Conservation (phyloP, 2,797 vertebrate species). For the Urosaurus nigricauda region DNA sequence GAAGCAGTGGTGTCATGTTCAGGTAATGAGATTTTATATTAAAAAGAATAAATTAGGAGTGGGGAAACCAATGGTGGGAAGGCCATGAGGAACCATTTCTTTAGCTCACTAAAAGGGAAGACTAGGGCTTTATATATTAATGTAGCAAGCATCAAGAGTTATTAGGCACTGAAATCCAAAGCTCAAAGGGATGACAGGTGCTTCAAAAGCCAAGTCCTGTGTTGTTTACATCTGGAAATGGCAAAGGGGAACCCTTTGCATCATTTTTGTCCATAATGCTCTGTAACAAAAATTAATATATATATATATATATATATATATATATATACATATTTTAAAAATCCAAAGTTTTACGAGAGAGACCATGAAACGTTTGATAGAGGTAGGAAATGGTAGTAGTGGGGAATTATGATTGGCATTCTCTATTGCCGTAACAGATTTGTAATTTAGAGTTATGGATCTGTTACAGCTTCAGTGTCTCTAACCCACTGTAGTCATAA, state of each 20-base stretch:
- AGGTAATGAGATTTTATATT: slow-evolving; percentile 97
- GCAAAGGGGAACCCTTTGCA: slow-evolving; percentile 68
- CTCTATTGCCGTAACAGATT: no score
- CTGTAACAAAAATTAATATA: slow-evolving; percentile 65
- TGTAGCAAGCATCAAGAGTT: slow-evolving; percentile 66
- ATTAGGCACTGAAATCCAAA: slow-evolving; percentile 72
- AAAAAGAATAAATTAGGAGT: slow-evolving; percentile 89
- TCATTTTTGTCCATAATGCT: slow-evolving; percentile 56
- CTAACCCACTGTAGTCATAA: no score
- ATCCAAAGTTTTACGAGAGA: background rate
- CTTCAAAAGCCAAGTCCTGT: slow-evolving; percentile 71
- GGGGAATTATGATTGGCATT: background rate
- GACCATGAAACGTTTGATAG: background rate
- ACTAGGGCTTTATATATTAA: slow-evolving; percentile 75
- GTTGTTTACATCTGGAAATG: slow-evolving; percentile 71
- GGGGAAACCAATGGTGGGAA: slow-evolving; percentile 78
- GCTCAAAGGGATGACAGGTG: slow-evolving; percentile 70
- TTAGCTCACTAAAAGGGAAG: slow-evolving; percentile 59
- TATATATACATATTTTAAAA: slow-evolving; percentile 45
- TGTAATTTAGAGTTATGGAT: no score
- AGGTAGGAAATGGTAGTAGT: background rate
- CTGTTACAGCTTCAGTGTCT: no score
- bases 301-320: slow-evolving; percentile 64
- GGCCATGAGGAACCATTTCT: slow-evolving; percentile 72
- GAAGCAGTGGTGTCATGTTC: slow-evolving; percentile 88